phyloP scores from a whole-genome alignment of 2,888 invertebrate genomes.

The Apamea anceps region DNA sequence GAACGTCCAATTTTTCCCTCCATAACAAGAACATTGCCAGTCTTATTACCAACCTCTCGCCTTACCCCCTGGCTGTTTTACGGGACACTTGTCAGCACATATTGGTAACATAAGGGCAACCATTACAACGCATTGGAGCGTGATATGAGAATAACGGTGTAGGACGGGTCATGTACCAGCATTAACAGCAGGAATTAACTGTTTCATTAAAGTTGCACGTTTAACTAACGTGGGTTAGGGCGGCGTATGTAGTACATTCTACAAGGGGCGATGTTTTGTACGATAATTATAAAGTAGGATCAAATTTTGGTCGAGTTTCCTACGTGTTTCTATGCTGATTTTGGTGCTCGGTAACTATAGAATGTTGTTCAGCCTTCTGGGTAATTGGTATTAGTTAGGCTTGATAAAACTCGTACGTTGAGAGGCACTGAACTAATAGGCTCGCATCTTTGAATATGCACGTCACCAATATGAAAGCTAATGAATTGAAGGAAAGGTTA shows the following conservation, averaged over 20 bases:
- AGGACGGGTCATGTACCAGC: constrained; percentile 58
- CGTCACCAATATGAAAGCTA: neutral
- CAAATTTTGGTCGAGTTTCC: constrained; percentile 52
- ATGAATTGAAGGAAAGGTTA: neutral
- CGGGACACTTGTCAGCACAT: constrained; percentile 58
- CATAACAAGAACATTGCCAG: constrained; percentile 19
- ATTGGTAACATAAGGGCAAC: constrained; percentile 54
- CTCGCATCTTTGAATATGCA: neutral
- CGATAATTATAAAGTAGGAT: constrained; percentile 59
- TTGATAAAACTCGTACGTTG: constrained; percentile 28
- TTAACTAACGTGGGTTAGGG: constrained; percentile 56
- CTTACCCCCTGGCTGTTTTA: constrained; percentile 49
- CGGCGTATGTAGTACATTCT: constrained; percentile 20
- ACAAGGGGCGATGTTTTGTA: constrained; percentile 46
- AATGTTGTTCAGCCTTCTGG: constrained; percentile 40
- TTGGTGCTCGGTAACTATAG: constrained; percentile 45
- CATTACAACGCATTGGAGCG: constrained; percentile 49
- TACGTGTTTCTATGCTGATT: constrained; percentile 46
- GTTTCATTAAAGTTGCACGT: constrained; percentile 75
- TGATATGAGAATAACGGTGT: constrained; percentile 59
- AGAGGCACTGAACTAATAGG: neutral
- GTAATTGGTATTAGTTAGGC: constrained; percentile 38
- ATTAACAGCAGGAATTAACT: constrained; percentile 70
- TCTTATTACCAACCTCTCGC: constrained; percentile 29
- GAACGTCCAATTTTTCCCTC: constrained; percentile 18